Evolutionary conservation across 2,888 invertebrate species (phyloP).

Genomic region (Drosophila mercatorum): DNA sequence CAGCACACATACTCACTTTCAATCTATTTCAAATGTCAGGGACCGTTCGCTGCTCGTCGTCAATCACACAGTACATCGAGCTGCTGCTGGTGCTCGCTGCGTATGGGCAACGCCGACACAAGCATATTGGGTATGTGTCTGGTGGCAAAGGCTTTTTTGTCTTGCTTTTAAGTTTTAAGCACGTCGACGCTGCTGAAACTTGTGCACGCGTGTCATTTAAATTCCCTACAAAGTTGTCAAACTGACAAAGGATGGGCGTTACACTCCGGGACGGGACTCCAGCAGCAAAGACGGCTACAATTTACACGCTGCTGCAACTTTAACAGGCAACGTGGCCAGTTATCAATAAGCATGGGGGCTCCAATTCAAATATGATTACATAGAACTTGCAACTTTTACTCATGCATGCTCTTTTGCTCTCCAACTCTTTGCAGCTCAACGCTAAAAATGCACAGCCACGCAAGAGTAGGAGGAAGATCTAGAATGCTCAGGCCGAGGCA

Average conservation of each 20-base stretch:
- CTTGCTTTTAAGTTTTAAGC: conserved; percentile 62
- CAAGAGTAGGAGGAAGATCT: conserved; percentile 20
- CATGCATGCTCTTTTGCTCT: conserved; percentile 23
- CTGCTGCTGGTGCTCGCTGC: conserved; percentile 45
- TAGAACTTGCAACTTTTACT: conserved; percentile 36
- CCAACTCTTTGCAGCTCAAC: conserved; percentile 52
- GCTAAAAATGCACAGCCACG: conserved; percentile 43
- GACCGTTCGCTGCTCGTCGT: conserved; percentile 42
- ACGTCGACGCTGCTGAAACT: conserved; percentile 62
- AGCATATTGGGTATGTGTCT: conserved; percentile 2
- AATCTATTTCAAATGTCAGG: conserved; percentile 66
- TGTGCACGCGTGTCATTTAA: conserved; percentile 60
- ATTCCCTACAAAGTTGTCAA: conserved; percentile 64
- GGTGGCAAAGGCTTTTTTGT: conserved; percentile 56
- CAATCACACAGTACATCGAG: conserved; percentile 34
- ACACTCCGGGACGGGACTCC: not conserved
- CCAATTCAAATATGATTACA: conserved; percentile 65
- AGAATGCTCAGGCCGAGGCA: conserved; percentile 17
- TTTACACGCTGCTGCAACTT: conserved; percentile 44
- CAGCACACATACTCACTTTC: conserved; percentile 32
- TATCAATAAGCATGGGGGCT: conserved; percentile 65
- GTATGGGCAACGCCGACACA: conserved; percentile 55
- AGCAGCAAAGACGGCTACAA: conserved; percentile 20
- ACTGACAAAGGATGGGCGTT: conserved; percentile 36
- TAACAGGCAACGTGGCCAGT: conserved; percentile 47